Percentiles rank a stretch among this genome's conserved stretches.
Evolutionary conservation across 2,113 vertebrate genomes (phyloP).

Genomic region (Dromiciops gliroides): DNA sequence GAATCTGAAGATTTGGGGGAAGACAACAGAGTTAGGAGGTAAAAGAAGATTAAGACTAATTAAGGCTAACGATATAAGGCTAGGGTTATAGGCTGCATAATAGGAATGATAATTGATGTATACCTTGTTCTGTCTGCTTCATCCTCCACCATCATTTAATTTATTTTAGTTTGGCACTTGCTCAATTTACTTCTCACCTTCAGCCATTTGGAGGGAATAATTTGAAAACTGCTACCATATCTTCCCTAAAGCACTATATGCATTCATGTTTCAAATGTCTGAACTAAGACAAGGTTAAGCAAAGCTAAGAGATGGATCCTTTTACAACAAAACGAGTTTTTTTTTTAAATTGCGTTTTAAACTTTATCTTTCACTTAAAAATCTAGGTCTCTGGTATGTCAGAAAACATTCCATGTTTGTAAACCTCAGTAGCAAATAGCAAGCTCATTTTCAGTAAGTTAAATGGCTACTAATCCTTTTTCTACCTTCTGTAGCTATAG

Average conservation of each 20-base stretch:
- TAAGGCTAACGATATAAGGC: not conserved
- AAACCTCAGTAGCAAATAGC: not conserved
- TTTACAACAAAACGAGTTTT: not conserved
- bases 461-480: accelerated
- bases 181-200: not conserved
- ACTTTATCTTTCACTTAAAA: not conserved
- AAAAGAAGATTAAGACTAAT: not conserved
- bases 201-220: not conserved
- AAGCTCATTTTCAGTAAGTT: not conserved
- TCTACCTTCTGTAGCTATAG: not conserved
- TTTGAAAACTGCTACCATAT: not conserved
- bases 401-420: not conserved
- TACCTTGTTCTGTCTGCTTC: not conserved
- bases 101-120: not conserved
- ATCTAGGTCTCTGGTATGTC: not conserved
- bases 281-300: not conserved
- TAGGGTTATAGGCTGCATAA: not conserved
- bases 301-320: not conserved
- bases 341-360: not conserved
- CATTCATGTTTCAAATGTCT: not conserved
- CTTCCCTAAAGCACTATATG: not conserved
- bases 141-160: not conserved
- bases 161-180: not conserved
- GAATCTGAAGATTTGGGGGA: not conserved
- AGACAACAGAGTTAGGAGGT: not conserved